Base-by-base conservation (phyloP, 1,140 invertebrate genomes). In the Ylistrum balloti region DNA sequence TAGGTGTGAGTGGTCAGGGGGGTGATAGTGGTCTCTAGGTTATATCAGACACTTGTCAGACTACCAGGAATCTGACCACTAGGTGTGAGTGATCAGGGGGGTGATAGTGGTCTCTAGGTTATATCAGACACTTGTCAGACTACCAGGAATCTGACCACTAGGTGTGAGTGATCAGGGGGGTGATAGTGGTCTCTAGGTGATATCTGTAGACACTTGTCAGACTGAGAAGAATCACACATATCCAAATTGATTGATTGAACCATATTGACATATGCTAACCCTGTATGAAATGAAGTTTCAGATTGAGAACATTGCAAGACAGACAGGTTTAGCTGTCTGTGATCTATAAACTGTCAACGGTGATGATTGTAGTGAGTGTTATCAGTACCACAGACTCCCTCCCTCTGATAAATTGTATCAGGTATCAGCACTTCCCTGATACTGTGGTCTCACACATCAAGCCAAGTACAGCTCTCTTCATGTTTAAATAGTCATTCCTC, bases 271-370 rank as follows among this genome's bases (percentile, higher is more conserved):
- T 74, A 28, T 74, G 56, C 13, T 74, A n/a, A 74, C 56, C 56
- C n/a, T 15, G 56, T 74, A 74, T 28, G n/a, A 74, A 74, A 74
- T 74, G n/a, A 28, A 28, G 56, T 28, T 74, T 74, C n/a, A 28
- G 56, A 74, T 74, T 74, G 56, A 74, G 56, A 74, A n/a, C n/a
- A 74, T 28, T 74, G n/a, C 56, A 74, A 74, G n/a, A 5, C 56
- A n/a, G 56, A 74, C 56, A 74, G 56, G 56, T 74, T 74, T 74
- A 74, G 56, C 56, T 74, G 56, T 28, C 56, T 74, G 56, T 74
- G 3, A n/a, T 74, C 56, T n/a, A 28, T 74, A 74, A 74, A 74
- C 56, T 74, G 56, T 74, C 56, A 74, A 28, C 56, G 28, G 5
- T 74, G 56, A 74, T 74, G 56, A 17, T 11, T n/a, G 9, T 2